Evolutionary conservation across 2,888 invertebrate genomes (phyloP).

Genomic region (Metalampra italica): DNA sequence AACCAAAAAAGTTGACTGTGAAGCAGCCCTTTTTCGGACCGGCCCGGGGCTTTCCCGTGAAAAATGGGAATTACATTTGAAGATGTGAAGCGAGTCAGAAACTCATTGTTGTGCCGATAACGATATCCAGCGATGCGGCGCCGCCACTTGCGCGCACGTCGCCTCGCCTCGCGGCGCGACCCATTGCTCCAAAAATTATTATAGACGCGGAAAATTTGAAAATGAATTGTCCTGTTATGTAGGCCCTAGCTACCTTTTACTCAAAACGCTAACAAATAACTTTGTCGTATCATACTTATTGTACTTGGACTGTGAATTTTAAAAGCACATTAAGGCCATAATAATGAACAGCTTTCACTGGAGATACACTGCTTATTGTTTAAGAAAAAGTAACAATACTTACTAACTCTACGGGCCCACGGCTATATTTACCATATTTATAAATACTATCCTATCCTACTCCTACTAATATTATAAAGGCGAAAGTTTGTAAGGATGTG

Average conservation of each 20-base stretch:
- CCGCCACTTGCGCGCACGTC: background rate
- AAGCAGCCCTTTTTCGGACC: background rate
- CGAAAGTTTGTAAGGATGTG: too few species aligned
- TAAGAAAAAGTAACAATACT: too few species aligned
- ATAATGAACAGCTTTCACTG: too few species aligned
- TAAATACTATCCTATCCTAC: too few species aligned
- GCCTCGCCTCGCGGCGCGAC: constrained; percentile 19
- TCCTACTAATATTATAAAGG: too few species aligned
- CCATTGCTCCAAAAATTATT: constrained; percentile 60
- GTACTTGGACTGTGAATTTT: too few species aligned
- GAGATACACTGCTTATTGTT: too few species aligned
- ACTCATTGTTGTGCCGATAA: constrained; percentile 72
- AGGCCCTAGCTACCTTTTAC: background rate
- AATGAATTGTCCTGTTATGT: constrained; percentile 21
- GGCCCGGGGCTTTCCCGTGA: constrained; percentile 32
- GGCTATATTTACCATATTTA: too few species aligned
- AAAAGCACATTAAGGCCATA: too few species aligned
- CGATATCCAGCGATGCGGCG: constrained; percentile 46
- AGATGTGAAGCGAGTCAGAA: constrained; percentile 70
- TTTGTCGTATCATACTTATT: background rate
- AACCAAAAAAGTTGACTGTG: constrained; percentile 2
- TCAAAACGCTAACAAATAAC: background rate
- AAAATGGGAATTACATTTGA: constrained; percentile 67
- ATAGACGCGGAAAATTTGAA: constrained; percentile 53
- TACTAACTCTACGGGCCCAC: constrained; percentile 3